phyloP scores from a whole-genome alignment of 2,113 vertebrate species.

The Turnix velox region DNA sequence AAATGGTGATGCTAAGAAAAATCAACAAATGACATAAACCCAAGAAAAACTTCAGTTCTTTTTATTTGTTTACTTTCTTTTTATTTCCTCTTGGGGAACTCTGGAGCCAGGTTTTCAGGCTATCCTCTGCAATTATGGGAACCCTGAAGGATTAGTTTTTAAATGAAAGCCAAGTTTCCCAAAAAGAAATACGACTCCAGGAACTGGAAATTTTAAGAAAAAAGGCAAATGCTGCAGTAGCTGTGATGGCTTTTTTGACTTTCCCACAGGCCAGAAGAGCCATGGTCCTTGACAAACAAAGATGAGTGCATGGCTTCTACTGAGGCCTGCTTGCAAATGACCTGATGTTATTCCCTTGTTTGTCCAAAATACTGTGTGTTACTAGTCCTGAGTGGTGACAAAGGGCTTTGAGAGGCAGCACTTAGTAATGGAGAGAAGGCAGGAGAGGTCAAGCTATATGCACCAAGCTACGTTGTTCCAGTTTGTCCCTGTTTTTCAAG shows the following conservation, averaged over 20 bases:
- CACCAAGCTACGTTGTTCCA: accelerated
- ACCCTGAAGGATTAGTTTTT: not conserved
- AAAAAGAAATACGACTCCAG: not conserved
- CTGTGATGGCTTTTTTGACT: not conserved
- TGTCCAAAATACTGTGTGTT: not conserved
- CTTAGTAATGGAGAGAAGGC: accelerated
- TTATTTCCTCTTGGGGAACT: slow-evolving; percentile 31
- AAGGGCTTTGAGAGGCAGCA: not conserved
- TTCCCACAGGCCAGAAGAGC: not conserved
- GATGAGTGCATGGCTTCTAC: not conserved
- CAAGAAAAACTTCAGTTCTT: slow-evolving; percentile 34
- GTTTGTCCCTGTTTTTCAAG: not conserved
- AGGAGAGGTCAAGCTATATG: not conserved
- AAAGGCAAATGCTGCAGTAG: not conserved
- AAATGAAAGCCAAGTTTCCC: slow-evolving; percentile 22
- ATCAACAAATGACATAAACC: slow-evolving; percentile 22
- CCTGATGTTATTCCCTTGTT: too few species aligned
- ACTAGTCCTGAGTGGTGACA: not conserved
- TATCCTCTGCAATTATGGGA: not conserved
- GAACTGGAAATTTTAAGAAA: not conserved
- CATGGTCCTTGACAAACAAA: not conserved
- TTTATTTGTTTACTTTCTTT: slow-evolving; percentile 40
- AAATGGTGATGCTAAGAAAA: slow-evolving; percentile 36
- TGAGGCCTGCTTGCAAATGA: not conserved
- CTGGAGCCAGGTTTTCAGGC: slow-evolving; percentile 35